These are phyloP conservation scores for Misgurnus mizolepis DNA, from an alignment of 2,113 vertebrate species.

Conservation along the genomic window DNA sequence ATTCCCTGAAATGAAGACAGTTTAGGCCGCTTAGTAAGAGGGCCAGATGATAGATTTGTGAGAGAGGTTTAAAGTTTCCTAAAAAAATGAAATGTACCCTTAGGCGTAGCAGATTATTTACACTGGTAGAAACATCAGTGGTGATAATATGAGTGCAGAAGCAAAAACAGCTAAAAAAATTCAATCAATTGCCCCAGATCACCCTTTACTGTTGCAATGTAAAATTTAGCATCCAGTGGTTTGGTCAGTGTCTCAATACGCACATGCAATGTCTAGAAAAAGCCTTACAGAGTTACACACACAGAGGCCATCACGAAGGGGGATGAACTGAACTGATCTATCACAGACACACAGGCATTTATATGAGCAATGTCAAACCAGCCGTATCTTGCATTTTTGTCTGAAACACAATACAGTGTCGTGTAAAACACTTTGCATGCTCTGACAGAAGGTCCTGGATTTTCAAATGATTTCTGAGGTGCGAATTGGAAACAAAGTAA, in stretches of 20 bases:
- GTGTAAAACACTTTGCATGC: background rate
- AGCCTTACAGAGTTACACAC: slow-evolving; percentile 11
- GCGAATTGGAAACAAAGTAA: background rate
- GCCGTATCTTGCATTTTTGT: slow-evolving; percentile 60
- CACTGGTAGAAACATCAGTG: background rate
- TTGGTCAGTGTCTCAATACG: slow-evolving; percentile 5
- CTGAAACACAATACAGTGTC: slow-evolving; percentile 35
- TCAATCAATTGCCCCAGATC: too few relatives aligned
- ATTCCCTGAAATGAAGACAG: background rate
- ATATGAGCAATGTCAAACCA: slow-evolving; percentile 55
- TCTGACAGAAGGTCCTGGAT: background rate
- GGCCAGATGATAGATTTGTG: slow-evolving; percentile 15
- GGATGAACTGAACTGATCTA: slow-evolving; percentile 53
- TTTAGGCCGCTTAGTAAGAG: slow-evolving; percentile 10
- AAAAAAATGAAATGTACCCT: slow-evolving; percentile 30
- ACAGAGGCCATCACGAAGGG: slow-evolving; percentile 45
- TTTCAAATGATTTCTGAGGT: background rate
- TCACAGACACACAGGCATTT: slow-evolving; percentile 68
- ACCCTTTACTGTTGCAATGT: background rate
- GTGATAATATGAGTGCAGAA: background rate
- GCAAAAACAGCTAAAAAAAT: background rate
- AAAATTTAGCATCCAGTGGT: background rate
- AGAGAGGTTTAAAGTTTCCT: slow-evolving; percentile 1
- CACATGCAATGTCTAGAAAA: background rate
- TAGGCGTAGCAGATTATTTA: slow-evolving; percentile 26